Evolutionary conservation across 2,888 invertebrate species (phyloP), one percentile per base, ranked within the genome.

Genomic region (Iphiclides podalirius): DNA sequence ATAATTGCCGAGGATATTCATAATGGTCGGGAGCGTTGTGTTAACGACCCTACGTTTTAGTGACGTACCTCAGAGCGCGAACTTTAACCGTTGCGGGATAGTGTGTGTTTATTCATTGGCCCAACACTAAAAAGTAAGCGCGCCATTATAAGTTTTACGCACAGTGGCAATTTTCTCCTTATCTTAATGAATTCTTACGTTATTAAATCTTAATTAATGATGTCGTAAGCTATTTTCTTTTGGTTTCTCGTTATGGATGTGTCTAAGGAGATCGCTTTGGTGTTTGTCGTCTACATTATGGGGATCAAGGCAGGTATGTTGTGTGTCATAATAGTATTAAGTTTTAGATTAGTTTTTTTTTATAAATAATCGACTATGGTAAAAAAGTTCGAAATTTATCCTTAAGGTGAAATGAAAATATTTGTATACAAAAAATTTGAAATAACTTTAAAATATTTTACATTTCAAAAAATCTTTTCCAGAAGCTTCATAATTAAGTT

Each of bases 181-280:
- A 50, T 50, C 50, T 50, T 50, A 50, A 50, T 45, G 50, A 50
- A 50, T 44, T 50, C 14, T 39, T 20, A 45, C 35, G 40, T 17
- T 35, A 45, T 50, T 40, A 50, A 50, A 45, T 50, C 17, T 15
- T 45, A 40, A 45, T 50, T 45, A 45, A 38, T 45, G 28, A 14
- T n/a, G 14, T 35, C 9, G 35, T 36, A 31, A 14, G 34, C 42
- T 35, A 36, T 45, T 50, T 50, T 41, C 45, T 36, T 36, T 20
- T 8, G 31, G 13, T 40, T 39, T 28, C 39, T 35, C 36, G 39
- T 38, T 45, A 40, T 40, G 36, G 40, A 45, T 28, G 35, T 45
- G 39, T 36, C 35, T 28, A 14, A 35, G 16, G 35, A 28, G 39
- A 16, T 50, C 31, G 28, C 31, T 26, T 20, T 31, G 17, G 28